Evolutionary conservation across 2,888 invertebrate species (phyloP), one percentile per base, ranked within the genome.

Genomic region (Venustoraphidia nigricollis): DNA sequence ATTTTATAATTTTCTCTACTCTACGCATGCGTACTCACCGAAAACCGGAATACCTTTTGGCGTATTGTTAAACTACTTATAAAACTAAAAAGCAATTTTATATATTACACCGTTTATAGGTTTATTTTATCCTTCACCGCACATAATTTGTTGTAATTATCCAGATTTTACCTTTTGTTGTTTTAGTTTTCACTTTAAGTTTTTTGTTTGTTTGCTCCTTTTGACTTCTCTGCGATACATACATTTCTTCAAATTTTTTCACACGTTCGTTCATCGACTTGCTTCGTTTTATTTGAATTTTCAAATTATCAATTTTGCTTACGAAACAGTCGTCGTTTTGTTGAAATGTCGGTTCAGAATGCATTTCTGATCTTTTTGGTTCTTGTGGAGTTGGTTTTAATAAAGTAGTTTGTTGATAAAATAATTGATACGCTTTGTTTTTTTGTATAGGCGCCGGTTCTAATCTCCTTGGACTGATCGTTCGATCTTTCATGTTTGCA

Each of bases 361-460:
- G 27, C 27, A 27, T 27, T 27, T 27, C 5, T 27, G 27, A 27
- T 6, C 4, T 45, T 43, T 17, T 50, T 47, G 36, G 45, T 42
- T 27, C 44, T 48, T 46, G 37, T 53, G 50, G 52, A 51, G 47
- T 50, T 51, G 37, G 48, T 46, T 46, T 51, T 34, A 38, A 51
- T 51, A 47, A 50, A 48, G 40, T 50, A 50, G 36, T 47, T 34
- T 13, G 41, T 47, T 17, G 27, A 34, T 38, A 38, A 47, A 41
- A 43, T 41, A 51, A 47, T 49, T 55, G 52, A 41, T 52, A 55
- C 9, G 54, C 54, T 4, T 53, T 48, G 10, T 51, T 48, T 11
- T 49, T 47, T 41, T 50, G 50, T 14, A 55, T 49, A 35, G 54
- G 49, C 8, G 52, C 50, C 37, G 56, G 56, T 13, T 52, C 39